A percentile compares a stretch with the other conserved stretches of the same genome.
These are phyloP conservation scores for Plutomurus gul DNA, from an alignment of 1,140 invertebrate species.

Conservation along the genomic window DNA sequence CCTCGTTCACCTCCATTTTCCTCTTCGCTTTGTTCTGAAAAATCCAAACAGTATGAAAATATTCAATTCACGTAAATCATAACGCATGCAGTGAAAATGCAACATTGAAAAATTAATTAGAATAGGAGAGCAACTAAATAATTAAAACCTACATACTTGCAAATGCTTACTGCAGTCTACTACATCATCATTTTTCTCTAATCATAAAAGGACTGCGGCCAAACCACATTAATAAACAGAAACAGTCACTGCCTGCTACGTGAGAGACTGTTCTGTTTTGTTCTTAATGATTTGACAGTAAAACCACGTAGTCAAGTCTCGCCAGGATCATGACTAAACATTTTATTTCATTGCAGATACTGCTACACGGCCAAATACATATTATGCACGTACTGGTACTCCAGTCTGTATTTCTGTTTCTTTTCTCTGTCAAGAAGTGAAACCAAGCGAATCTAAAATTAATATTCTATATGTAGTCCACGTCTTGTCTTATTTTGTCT, in stretches of 20 bases:
- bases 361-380: neutral
- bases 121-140: too few relatives aligned
- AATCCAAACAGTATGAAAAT: neutral
- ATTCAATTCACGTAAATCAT: too few relatives aligned
- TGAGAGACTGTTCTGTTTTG: too few relatives aligned
- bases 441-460: neutral
- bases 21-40: constrained; percentile 2
- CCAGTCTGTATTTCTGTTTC: too few relatives aligned
- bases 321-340: constrained; percentile 29
- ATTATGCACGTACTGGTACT: too few relatives aligned
- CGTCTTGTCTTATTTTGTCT: neutral
- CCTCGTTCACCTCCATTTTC: constrained; percentile 20
- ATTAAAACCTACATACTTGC: too few relatives aligned
- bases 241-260: neutral
- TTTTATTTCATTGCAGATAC: neutral
- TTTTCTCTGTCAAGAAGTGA: too few relatives aligned
- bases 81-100: too few relatives aligned
- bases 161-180: too few relatives aligned
- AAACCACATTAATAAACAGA: neutral
- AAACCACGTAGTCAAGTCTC: too few relatives aligned
- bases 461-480: neutral
- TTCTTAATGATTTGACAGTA: neutral
- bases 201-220: neutral
- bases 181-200: too few relatives aligned
- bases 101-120: too few relatives aligned